A percentile compares a stretch with the other conserved stretches of the same genome.
Conservation (phyloP, 1,140 invertebrate genomes). For the Drosophila pseudoobscura region DNA sequence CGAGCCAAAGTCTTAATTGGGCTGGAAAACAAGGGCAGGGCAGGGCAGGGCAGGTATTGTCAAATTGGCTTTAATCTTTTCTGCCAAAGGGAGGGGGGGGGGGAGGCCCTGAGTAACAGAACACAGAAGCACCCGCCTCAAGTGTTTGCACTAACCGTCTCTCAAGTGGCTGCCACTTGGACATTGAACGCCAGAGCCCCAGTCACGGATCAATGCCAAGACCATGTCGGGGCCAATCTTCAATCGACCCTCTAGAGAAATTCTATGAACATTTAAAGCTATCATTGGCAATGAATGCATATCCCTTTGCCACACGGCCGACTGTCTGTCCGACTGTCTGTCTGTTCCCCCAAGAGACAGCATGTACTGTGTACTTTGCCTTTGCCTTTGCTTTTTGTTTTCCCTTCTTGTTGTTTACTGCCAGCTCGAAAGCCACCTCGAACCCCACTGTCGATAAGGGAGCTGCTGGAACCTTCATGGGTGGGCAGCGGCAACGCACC, state of each 20-base stretch:
- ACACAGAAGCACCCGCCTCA: conserved; percentile 38
- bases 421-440: too few species aligned
- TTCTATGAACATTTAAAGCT: not conserved
- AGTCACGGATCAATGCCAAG: not conserved
- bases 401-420: too few species aligned
- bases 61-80: conserved; percentile 62
- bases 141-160: conserved; percentile 55
- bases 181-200: conserved; percentile 55
- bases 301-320: not conserved
- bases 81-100: not conserved
- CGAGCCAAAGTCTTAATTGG: conserved; percentile 70
- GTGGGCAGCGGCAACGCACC: conserved; percentile 3
- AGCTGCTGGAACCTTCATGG: conserved; percentile 5
- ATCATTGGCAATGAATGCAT: too few species aligned
- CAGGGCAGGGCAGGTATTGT: conserved; percentile 42
- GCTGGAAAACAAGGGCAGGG: conserved; percentile 58
- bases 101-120: conserved; percentile 28
- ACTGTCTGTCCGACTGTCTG: not conserved
- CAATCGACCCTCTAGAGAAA: too few species aligned
- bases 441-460: not conserved
- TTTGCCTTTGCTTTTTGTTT: conserved; percentile 7
- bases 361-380: too few species aligned
- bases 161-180: conserved; percentile 65
- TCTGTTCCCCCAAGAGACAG: too few species aligned
- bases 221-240: too few species aligned